Evolutionary conservation across 2,797 vertebrate species (phyloP).

Genomic region (Sarcophilus harrisii): DNA sequence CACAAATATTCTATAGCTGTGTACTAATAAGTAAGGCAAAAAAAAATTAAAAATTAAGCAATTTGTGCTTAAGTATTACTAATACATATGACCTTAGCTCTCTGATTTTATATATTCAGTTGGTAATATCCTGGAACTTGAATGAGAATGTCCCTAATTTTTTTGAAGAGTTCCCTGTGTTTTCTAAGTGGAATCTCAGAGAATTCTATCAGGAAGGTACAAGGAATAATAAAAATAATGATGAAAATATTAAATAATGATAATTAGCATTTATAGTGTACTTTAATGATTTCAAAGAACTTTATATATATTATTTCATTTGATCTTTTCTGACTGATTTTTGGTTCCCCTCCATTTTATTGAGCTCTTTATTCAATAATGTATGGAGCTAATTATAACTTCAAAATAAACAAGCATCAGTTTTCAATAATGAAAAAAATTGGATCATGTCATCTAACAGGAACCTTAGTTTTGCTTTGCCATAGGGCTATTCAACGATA

Average conservation of each 20-base stretch:
- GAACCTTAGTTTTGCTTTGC: background rate
- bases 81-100: background rate
- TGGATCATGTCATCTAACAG: slow-evolving; percentile 19
- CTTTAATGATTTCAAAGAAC: background rate
- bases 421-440: slow-evolving; percentile 21
- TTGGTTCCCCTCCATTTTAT: background rate
- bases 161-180: background rate
- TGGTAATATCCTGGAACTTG: background rate
- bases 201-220: background rate
- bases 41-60: background rate
- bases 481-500: background rate
- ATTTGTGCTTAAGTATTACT: background rate
- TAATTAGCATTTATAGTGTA: background rate
- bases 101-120: background rate
- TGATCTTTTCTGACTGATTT: background rate
- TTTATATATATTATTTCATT: background rate
- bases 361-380: background rate
- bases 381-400: slow-evolving; percentile 1
- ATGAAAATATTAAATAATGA: background rate
- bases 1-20: background rate
- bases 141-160: background rate
- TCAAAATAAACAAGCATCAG: background rate
- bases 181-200: background rate
- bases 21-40: background rate
- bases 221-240: background rate